A percentile compares a stretch with the other conserved stretches of the same genome.
Conservation (phyloP, 2,113 vertebrate species). For the Sapajus apella region DNA sequence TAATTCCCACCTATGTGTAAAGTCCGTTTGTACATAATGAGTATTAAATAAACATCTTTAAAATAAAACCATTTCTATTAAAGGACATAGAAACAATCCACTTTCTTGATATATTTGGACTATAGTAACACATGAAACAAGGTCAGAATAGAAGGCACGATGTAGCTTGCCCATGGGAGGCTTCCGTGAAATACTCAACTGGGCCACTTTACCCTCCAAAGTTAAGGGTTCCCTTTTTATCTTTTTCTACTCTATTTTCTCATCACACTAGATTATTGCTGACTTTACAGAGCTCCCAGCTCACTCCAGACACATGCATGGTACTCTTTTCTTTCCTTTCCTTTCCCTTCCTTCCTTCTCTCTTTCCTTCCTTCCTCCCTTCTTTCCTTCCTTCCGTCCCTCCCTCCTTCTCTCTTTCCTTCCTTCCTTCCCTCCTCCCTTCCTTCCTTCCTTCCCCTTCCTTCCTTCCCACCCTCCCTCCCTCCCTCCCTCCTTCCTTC, state of each 20-base stretch:
- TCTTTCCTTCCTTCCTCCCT: too few species aligned
- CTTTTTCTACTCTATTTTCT: too few species aligned
- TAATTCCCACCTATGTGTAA: not conserved
- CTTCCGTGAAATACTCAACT: accelerated
- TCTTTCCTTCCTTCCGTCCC: too few species aligned
- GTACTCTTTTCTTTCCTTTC: too few species aligned
- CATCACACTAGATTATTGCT: too few species aligned
- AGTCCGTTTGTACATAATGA: not conserved
- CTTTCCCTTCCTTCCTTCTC: too few species aligned
- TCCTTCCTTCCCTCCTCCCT: accelerated
- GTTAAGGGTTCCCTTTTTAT: accelerated
- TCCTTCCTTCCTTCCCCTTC: too few species aligned
- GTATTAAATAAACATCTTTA: not conserved
- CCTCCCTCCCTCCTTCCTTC: too few species aligned
- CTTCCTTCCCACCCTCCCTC: too few species aligned
- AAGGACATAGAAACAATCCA: not conserved
- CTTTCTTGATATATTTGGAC: too few species aligned
- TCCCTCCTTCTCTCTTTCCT: too few species aligned
- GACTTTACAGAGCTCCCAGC: accelerated
- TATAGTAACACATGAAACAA: accelerated
- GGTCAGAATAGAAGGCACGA: accelerated
- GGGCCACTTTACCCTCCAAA: not conserved
- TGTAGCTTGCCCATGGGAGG: accelerated
- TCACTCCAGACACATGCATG: too few species aligned
- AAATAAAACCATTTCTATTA: not conserved